Conservation (phyloP, 2,797 vertebrate genomes). For the Cyprinella venusta region DNA sequence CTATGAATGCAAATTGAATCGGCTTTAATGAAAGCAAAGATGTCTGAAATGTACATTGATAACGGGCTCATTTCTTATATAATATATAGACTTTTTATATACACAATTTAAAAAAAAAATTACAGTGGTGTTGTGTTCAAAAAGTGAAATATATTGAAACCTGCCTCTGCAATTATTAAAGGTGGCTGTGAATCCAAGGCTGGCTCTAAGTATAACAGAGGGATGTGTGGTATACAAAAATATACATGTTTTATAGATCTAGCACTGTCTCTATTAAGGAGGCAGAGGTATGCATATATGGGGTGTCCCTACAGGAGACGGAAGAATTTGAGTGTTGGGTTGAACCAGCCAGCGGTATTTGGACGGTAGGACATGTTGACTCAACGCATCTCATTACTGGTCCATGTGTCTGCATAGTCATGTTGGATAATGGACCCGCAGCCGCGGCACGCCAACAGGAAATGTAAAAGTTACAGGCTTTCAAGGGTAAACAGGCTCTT, state of each 20-base stretch:
- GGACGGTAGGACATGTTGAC: conserved; percentile 77
- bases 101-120: too few species aligned
- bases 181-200: too few species aligned
- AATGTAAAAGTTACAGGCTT: conserved; percentile 76
- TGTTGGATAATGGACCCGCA: conserved; percentile 77
- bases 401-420: conserved; percentile 82
- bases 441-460: conserved; percentile 67
- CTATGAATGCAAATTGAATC: too few species aligned
- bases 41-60: background rate
- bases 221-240: background rate
- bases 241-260: conserved; percentile 1
- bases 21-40: too few species aligned
- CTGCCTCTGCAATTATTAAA: background rate
- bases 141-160: background rate
- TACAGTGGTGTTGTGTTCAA: background rate
- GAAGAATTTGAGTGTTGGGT: conserved; percentile 57
- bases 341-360: conserved; percentile 65
- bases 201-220: background rate
- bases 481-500: conserved; percentile 79
- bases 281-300: conserved; percentile 26
- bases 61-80: background rate
- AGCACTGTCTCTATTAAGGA: background rate
- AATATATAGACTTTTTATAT: too few species aligned
- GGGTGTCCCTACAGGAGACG: conserved; percentile 49
- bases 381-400: conserved; percentile 77